Evolutionary conservation across 1,140 invertebrate species (phyloP).

Genomic region (Lepidostoma basale): DNA sequence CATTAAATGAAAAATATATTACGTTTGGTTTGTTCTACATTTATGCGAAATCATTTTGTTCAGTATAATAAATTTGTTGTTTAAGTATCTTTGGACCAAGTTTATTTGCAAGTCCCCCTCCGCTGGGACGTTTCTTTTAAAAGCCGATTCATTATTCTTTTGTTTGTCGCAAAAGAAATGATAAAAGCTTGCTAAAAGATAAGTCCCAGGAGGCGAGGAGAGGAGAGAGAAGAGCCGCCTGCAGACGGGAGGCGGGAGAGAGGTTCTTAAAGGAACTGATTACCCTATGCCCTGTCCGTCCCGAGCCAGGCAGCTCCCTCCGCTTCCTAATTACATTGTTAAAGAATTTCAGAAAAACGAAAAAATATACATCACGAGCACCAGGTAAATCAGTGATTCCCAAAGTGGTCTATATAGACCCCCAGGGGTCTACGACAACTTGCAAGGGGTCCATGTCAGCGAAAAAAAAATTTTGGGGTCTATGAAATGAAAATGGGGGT

Average conservation of each 20-base stretch:
- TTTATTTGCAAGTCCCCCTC: constrained; percentile 5
- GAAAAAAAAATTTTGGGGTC: too few relatives aligned
- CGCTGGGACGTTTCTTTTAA: constrained; percentile 16
- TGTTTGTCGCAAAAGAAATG: constrained; percentile 30
- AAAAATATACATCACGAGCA: not conserved
- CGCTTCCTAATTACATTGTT: constrained; percentile 30
- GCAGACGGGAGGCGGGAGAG: not conserved
- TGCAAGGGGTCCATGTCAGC: too few relatives aligned
- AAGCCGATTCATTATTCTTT: constrained; percentile 35
- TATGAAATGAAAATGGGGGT: too few relatives aligned
- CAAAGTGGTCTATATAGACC: too few relatives aligned
- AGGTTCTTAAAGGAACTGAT: constrained; percentile 23
- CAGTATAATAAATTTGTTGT: not conserved
- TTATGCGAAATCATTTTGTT: not conserved
- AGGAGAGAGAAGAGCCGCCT: constrained; percentile 7
- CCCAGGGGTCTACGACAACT: too few relatives aligned
- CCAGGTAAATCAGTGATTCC: too few relatives aligned
- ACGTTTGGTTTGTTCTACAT: too few relatives aligned
- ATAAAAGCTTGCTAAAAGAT: constrained; percentile 26
- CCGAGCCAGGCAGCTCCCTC: not conserved
- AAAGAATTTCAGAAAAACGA: not conserved
- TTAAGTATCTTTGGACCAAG: constrained; percentile 10
- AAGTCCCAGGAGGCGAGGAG: constrained; percentile 17
- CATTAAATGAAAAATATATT: too few relatives aligned
- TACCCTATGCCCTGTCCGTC: constrained; percentile 29